Base-by-base conservation (phyloP, 2,888 invertebrate species). In the Tiphia femorata region DNA sequence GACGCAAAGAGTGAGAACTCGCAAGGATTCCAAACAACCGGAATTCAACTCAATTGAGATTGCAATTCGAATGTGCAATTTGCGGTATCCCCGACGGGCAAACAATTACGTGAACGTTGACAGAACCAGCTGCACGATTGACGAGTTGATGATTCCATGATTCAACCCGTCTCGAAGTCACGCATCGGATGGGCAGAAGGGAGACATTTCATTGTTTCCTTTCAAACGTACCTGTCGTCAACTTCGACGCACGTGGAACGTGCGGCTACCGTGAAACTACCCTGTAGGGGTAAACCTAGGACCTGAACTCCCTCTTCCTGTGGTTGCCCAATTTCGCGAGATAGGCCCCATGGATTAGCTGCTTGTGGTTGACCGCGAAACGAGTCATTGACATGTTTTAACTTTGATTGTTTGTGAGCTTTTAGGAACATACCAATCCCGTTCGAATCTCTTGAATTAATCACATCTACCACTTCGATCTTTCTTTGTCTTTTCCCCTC, bases 301-400 rank as follows among this genome's bases (percentile, higher is more conserved):
- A n/a, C n/a, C n/a, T n/a, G n/a, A n/a, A n/a, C n/a, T n/a, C n/a
- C n/a, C n/a, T n/a, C n/a, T n/a, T n/a, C n/a, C n/a, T n/a, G n/a
- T n/a, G n/a, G n/a, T n/a, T n/a, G n/a, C n/a, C n/a, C n/a, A n/a
- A n/a, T n/a, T n/a, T n/a, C n/a, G n/a, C n/a, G n/a, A n/a, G n/a
- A n/a, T n/a, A n/a, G n/a, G n/a, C n/a, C n/a, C n/a, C n/a, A n/a
- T n/a, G n/a, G n/a, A n/a, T n/a, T n/a, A n/a, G n/a, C n/a, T n/a
- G n/a, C n/a, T n/a, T n/a, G n/a, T n/a, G n/a, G n/a, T n/a, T n/a
- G n/a, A n/a, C n/a, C 48, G 50, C 38, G 40, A 12, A 40, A 43
- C 51, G 52, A 68, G 63, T 73, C 71, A 77, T 82, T 78, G 80
- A 80, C 82, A 78, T 79, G 78, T 78, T 81, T 80, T 78, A 79